Evolutionary conservation across 2,888 invertebrate genomes (phyloP).

Genomic region (Lasioglossum morio): DNA sequence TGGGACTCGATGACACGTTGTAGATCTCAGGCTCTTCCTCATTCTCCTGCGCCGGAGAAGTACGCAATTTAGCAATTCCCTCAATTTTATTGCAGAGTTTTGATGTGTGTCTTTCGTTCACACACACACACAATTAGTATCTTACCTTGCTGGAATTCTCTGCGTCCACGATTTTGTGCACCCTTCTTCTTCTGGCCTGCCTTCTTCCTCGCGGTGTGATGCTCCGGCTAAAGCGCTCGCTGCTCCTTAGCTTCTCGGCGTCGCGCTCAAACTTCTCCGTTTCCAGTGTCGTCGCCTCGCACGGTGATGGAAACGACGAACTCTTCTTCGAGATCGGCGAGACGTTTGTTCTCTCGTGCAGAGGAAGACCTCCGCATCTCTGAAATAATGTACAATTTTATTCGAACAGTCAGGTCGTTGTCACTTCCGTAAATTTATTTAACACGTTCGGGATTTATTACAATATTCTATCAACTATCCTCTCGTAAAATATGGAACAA

Average conservation of each 20-base stretch:
- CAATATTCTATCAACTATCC: background rate
- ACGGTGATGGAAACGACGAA: constrained; percentile 78
- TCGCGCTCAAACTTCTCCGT: constrained; percentile 86
- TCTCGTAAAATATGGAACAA: background rate
- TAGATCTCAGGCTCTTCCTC: constrained; percentile 76
- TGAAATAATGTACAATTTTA: constrained; percentile 46
- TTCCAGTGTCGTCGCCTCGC: constrained; percentile 77
- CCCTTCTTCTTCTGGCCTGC: constrained; percentile 78
- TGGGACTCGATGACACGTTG: constrained; percentile 69
- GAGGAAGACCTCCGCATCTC: constrained; percentile 81
- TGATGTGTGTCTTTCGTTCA: background rate
- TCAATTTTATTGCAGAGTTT: background rate
- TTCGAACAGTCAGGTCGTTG: background rate
- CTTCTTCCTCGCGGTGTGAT: constrained; percentile 87
- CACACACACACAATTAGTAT: too few relatives aligned
- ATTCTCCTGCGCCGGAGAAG: constrained; percentile 75
- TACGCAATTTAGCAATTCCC: background rate
- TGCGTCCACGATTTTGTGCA: constrained; percentile 74
- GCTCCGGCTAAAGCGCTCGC: constrained; percentile 88
- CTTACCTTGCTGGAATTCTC: constrained; percentile 81
- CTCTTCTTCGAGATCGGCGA: constrained; percentile 80
- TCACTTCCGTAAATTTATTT: background rate
- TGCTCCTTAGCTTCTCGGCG: constrained; percentile 88
- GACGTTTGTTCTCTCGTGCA: constrained; percentile 82
- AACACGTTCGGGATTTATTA: background rate